These are phyloP conservation scores for Drosophila demipolita DNA, from an alignment of 2,888 invertebrate species.

Conservation along the genomic window DNA sequence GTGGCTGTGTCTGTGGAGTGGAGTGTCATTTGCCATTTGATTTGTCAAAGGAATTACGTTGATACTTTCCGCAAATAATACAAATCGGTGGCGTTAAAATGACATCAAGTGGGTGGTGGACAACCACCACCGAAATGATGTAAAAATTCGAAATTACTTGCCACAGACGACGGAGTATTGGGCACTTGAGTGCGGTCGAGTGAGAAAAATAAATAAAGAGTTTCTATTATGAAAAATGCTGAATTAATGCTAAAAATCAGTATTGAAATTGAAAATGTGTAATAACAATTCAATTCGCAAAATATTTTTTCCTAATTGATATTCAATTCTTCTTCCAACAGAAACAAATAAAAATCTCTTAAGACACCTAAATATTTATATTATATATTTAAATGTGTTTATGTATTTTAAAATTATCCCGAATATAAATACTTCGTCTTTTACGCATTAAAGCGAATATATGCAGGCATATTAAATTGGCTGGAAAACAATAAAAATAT, in stretches of 20 bases:
- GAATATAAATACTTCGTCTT: too few relatives aligned
- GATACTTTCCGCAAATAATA: conserved; percentile 70
- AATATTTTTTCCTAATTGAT: not conserved
- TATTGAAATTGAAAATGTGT: not conserved
- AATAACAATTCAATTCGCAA: not conserved
- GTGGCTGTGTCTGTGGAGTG: not conserved
- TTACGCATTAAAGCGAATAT: too few relatives aligned
- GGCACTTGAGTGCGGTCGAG: conserved; percentile 26
- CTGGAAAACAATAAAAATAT: not conserved
- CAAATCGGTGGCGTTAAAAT: conserved; percentile 69
- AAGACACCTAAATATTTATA: too few relatives aligned
- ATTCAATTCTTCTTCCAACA: not conserved
- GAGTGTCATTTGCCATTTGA: conserved; percentile 64
- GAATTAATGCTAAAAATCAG: not conserved
- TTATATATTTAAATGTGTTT: too few relatives aligned
- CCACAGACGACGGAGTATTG: conserved; percentile 5
- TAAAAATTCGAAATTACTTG: conserved; percentile 23
- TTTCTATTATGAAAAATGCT: conserved; percentile 4
- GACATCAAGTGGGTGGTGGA: conserved; percentile 63
- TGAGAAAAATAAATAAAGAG: conserved; percentile 37
- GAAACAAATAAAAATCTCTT: not conserved
- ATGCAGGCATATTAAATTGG: not conserved
- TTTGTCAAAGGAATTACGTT: conserved; percentile 77
- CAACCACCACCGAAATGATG: conserved; percentile 58
- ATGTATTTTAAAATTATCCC: not conserved